phyloP scores from a whole-genome alignment of 2,888 invertebrate genomes.

The Calephelis perditalis region DNA sequence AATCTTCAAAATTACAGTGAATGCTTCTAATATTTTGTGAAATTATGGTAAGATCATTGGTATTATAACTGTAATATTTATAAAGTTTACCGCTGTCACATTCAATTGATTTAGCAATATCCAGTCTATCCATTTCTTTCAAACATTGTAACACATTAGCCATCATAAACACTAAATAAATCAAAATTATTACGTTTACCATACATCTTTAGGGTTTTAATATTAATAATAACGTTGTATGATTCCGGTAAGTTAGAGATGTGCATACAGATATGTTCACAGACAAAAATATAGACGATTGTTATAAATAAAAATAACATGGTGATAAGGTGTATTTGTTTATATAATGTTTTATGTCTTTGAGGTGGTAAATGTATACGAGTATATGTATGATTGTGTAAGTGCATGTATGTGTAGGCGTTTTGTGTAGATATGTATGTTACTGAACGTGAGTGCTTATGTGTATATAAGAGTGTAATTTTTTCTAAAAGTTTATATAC shows the following conservation, averaged over 20 bases:
- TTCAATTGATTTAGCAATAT: neutral
- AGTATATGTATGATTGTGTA: too few species aligned
- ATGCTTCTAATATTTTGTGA: neutral
- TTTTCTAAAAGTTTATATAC: neutral
- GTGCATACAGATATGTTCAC: neutral
- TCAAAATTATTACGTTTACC: too few species aligned
- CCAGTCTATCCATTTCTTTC: conserved; percentile 9
- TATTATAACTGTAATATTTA: neutral
- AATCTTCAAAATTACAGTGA: neutral
- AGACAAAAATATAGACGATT: neutral
- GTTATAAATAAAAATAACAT: neutral
- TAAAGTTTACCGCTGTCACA: neutral
- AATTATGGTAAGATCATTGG: conserved; percentile 11
- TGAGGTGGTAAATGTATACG: too few species aligned
- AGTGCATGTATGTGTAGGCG: too few species aligned
- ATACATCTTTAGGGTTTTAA: too few species aligned
- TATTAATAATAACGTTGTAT: neutral
- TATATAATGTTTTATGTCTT: too few species aligned
- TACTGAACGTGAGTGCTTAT: neutral
- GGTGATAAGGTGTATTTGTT: neutral
- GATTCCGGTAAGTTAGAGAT: conserved; percentile 9
- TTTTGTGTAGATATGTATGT: too few species aligned
- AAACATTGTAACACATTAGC: conserved; percentile 9
- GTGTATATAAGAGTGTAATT: neutral
- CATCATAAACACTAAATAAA: neutral